These are phyloP conservation scores for Adelognathus sp. DNA, from an alignment of 2,888 invertebrate species.

Conservation along the genomic window DNA sequence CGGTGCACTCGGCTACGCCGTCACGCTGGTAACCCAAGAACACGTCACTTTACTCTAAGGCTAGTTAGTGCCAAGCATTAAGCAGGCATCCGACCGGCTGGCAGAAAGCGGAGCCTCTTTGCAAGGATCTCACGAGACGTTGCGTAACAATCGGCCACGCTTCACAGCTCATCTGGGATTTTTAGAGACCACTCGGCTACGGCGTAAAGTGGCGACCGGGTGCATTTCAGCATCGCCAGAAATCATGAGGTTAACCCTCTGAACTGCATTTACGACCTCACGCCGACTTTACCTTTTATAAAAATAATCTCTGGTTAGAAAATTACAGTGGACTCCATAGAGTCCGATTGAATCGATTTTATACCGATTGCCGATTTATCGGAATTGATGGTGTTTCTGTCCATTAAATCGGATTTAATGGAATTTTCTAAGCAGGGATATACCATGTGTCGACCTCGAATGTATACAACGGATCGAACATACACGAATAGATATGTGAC, in stretches of 20 bases:
- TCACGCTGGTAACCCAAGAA: constrained; percentile 70
- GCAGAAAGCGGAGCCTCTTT: constrained; percentile 43
- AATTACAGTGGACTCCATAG: background rate
- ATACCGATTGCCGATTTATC: too few relatives aligned
- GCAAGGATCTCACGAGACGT: constrained; percentile 52
- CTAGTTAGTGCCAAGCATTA: constrained; percentile 1
- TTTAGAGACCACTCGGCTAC: constrained; percentile 34
- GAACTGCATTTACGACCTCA: background rate
- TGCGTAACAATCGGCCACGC: constrained; percentile 64
- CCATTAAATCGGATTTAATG: too few relatives aligned
- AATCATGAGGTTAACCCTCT: background rate
- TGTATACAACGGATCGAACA: background rate
- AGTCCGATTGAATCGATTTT: too few relatives aligned
- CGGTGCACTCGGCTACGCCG: constrained; percentile 69
- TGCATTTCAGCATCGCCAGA: background rate
- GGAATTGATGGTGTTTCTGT: too few relatives aligned
- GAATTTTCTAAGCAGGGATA: too few relatives aligned
- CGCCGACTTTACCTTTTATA: background rate
- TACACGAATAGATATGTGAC: background rate
- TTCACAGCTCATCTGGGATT: constrained; percentile 70
- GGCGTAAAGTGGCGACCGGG: background rate
- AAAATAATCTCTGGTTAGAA: background rate
- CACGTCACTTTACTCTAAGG: constrained; percentile 35
- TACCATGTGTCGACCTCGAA: too few relatives aligned
- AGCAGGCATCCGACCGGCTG: constrained; percentile 19